Base-by-base conservation (phyloP, 2,888 invertebrate species). In the Crioceris asparagi region DNA sequence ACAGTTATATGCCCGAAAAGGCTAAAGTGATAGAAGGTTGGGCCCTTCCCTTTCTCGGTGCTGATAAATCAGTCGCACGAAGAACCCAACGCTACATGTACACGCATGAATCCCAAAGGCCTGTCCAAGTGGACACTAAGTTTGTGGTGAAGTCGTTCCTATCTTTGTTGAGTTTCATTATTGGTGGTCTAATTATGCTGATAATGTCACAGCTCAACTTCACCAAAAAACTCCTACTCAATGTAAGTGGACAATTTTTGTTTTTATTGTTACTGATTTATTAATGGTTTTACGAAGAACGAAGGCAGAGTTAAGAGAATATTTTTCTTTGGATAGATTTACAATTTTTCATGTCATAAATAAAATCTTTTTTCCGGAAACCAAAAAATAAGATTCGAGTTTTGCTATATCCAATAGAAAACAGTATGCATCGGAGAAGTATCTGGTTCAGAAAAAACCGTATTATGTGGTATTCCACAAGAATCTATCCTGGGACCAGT, bases 21-120 rank as follows among this genome's bases (percentile, higher is more conserved):
- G 35, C 45, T 6, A 38, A 45, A n/a, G 29, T 48, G 10, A 44
- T 46, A 4, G 36, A 48, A 7, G 57, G 56, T 17, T 59, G 57
- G 57, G 47, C 44, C 3, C 11, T 57, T 12, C 54, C 87, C 1
- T 93, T 94, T 66, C 75, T 76, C 1, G 88, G 90, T 18, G 69
- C 87, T 6, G 94, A 94, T 67, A 72, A 76, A 41, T 78, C 91
- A 2, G 78, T 94, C 1, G 77, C 83, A n/a, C 66, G 74, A 57
- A 73, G 94, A 31, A 78, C 88, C 0, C 92, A 94, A 61, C 72
- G 84, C 34, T 74, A 72, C 56, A 71, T 87, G 14, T 79, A 75
- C 57, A 77, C 81, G 27, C 61, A 67, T 1, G 71, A 76, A 1
- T 73, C 79, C 36, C 68, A 74, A 47, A 73, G 88, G 3, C 93